These are phyloP conservation scores for Dicyrtoma fusca DNA, from an alignment of 2,888 invertebrate species.

Conservation along the genomic window DNA sequence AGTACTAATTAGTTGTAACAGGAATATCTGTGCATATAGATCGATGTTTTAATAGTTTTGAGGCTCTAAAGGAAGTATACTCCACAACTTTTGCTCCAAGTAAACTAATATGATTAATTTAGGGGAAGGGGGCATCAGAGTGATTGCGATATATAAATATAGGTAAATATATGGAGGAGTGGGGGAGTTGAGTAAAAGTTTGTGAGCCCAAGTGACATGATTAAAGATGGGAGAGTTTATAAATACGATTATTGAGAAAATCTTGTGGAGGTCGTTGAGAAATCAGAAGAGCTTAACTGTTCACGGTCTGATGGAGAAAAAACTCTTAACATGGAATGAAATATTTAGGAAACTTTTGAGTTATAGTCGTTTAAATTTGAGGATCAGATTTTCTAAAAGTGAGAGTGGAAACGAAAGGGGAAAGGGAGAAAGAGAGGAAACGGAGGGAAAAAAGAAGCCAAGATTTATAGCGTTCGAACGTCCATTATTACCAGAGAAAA, in stretches of 20 bases:
- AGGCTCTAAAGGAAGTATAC: no score
- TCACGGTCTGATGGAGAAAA: slow-evolving; percentile 20
- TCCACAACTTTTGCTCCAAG: no score
- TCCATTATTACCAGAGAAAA: slow-evolving; percentile 29
- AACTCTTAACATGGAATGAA: slow-evolving; percentile 27
- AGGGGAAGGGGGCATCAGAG: no score
- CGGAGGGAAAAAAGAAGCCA: slow-evolving; percentile 10
- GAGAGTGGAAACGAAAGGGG: slow-evolving; percentile 9
- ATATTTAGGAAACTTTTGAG: slow-evolving; percentile 35
- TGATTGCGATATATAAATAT: no score
- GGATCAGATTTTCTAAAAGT: slow-evolving; percentile 13
- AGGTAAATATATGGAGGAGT: not conserved
- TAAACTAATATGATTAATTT: no score
- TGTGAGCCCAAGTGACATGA: slow-evolving; percentile 6
- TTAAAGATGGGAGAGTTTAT: slow-evolving; percentile 15
- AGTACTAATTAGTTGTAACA: no score
- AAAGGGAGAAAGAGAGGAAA: slow-evolving; percentile 1
- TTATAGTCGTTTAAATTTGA: slow-evolving; percentile 29
- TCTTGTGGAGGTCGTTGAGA: slow-evolving; percentile 1
- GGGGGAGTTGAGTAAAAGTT: not conserved
- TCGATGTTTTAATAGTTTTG: no score
- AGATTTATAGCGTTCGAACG: slow-evolving; percentile 37
- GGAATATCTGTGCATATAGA: no score
- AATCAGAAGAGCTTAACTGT: slow-evolving; percentile 21
- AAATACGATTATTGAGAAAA: not conserved